Evolutionary conservation across 2,888 invertebrate genomes (phyloP), one percentile per base, ranked within the genome.

Genomic region (Caenorhabditis sulstoni): DNA sequence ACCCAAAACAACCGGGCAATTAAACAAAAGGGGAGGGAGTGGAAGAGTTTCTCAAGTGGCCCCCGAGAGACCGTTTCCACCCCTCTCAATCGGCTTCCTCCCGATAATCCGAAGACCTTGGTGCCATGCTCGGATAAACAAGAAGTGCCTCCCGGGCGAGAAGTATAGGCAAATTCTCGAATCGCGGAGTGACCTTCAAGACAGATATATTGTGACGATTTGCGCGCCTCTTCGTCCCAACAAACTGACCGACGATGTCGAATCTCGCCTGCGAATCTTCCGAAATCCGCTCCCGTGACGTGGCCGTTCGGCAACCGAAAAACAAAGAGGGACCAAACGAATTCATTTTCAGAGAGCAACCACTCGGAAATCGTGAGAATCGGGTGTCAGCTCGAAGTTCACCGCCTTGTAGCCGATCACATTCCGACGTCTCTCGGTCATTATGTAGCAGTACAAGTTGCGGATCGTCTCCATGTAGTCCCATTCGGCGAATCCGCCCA

Each of bases 401-500:
- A 81, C 70, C 20, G 64, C 61, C 44, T 83, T 83, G 44, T 83
- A 83, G 1, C 66, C 68, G 5, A 81, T 57, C 29, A 83, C 79
- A 44, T 81, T 76, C 16, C 70, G 52, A 37, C 47, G 39, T 23
- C 81, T 39, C 23, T 74, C 78, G 9, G 53, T 41, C 50, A 81
- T 75, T 1, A 83, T 65, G 29, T 70, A 81, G 11, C 9, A 14
- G 62, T 74, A 83, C 50, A 83, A 41, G 18, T 82, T 82, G n/a
- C 44, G 41, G 50, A 82, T 82, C 11, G 66, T 73, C 52, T 82
- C 65, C 66, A 82, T 64, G 41, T 66, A 71, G 20, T 52, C 44
- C 67, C 79, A 79, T 35, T 67, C 45, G 18, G 67, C 64, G 41
- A 83, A 83, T 12, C 66, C 75, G 11, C 84, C 81, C 50, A 85